A percentile compares a stretch with the other conserved stretches of the same genome.
These are phyloP conservation scores for Takifugu bimaculatus DNA, from an alignment of 2,113 vertebrate genomes.

Conservation along the genomic window DNA sequence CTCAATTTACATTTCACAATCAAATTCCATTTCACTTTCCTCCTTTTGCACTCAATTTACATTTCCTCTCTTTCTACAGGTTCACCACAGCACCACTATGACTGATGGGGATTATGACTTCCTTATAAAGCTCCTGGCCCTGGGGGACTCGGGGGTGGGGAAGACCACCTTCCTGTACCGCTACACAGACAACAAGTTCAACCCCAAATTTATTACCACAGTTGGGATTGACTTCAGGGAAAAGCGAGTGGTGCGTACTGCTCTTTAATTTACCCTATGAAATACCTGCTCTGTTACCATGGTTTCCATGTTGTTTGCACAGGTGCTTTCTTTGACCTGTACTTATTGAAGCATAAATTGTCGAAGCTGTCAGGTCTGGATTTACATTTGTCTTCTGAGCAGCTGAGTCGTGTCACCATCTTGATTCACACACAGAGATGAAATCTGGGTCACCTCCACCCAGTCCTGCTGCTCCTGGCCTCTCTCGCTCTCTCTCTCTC, in stretches of 20 bases:
- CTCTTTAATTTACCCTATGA: not conserved
- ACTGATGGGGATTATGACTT: constrained; percentile 97
- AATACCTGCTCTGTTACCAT: constrained; percentile 23
- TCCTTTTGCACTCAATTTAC: too few relatives aligned
- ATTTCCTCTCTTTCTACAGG: constrained; percentile 59
- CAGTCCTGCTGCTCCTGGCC: too few relatives aligned
- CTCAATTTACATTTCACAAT: too few relatives aligned
- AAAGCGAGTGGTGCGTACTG: constrained; percentile 86
- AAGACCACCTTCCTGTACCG: constrained; percentile 94
- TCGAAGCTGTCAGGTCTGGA: constrained; percentile 11
- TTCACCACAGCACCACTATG: constrained; percentile 83
- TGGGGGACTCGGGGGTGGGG: constrained; percentile 92
- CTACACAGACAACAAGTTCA: constrained; percentile 96
- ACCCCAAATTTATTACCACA: constrained; percentile 95
- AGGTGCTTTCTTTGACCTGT: constrained; percentile 1
- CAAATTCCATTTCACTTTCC: too few relatives aligned
- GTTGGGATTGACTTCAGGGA: constrained; percentile 97
- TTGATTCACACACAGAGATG: constrained; percentile 1
- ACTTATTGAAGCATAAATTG: constrained; percentile 10
- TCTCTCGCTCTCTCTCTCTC: too few relatives aligned
- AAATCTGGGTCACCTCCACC: too few relatives aligned
- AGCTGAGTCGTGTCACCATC: constrained; percentile 13
- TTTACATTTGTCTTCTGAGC: constrained; percentile 13
- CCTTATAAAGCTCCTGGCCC: constrained; percentile 94
- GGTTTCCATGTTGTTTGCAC: constrained; percentile 12